phyloP scores from a whole-genome alignment of 2,888 invertebrate genomes.

The Caenorhabditis macrosperma region DNA sequence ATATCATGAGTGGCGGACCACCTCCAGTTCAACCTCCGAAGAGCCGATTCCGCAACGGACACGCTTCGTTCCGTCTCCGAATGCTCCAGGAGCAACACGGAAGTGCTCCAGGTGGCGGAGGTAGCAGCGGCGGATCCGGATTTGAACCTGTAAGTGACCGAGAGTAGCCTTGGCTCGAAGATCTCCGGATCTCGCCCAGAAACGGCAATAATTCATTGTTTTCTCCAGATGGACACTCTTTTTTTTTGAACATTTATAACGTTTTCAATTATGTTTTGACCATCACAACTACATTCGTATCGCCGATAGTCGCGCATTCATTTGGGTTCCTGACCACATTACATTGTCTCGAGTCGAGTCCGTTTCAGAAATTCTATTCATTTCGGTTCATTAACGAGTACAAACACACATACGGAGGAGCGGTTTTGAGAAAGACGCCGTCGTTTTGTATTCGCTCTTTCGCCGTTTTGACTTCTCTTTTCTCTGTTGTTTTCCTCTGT shows the following conservation, averaged over 20 bases:
- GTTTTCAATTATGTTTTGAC: slow-evolving; percentile 35
- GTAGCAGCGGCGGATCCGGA: slow-evolving; percentile 45
- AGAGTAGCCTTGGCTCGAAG: not conserved
- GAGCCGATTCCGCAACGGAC: slow-evolving; percentile 70
- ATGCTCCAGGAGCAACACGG: slow-evolving; percentile 78
- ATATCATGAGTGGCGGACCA: slow-evolving; percentile 65
- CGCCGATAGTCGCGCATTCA: slow-evolving; percentile 42
- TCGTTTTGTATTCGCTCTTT: not conserved
- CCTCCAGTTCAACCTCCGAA: slow-evolving; percentile 65
- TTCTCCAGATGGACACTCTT: slow-evolving; percentile 8
- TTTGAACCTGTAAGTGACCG: slow-evolving; percentile 66
- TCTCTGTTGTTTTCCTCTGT: slow-evolving; percentile 16
- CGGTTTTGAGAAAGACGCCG: slow-evolving; percentile 19
- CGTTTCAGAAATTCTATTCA: slow-evolving; percentile 48
- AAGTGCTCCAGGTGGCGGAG: slow-evolving; percentile 10
- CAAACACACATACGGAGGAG: slow-evolving; percentile 21
- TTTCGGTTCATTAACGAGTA: slow-evolving; percentile 49
- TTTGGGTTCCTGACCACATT: slow-evolving; percentile 45
- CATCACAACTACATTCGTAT: slow-evolving; percentile 40
- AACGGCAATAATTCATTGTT: not conserved
- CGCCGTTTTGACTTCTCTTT: not conserved
- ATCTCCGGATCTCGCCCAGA: not conserved
- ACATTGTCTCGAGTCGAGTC: slow-evolving; percentile 33
- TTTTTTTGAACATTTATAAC: slow-evolving; percentile 4
- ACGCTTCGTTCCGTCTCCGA: slow-evolving; percentile 74